Conservation (phyloP, 2,113 vertebrate genomes). For the Varanus salvator region DNA sequence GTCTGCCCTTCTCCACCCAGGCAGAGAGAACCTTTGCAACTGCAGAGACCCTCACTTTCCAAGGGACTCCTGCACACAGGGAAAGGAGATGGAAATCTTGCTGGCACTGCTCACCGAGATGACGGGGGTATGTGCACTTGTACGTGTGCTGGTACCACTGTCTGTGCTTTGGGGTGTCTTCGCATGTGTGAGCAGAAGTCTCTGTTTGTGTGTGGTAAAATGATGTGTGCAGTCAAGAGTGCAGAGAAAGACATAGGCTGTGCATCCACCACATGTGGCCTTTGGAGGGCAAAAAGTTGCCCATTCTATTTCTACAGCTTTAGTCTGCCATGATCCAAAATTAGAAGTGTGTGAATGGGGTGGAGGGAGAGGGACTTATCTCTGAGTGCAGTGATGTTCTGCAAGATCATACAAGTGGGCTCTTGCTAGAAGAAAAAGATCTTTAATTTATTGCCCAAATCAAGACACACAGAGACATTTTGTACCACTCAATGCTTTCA, state of each 20-base stretch:
- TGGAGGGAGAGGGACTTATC: not conserved
- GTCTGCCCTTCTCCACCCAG: not conserved
- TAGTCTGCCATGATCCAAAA: not conserved
- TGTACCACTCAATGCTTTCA: not conserved
- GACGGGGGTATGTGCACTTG: not conserved
- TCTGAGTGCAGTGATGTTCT: not conserved
- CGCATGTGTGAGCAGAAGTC: not conserved
- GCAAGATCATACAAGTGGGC: not conserved
- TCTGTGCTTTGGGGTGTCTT: not conserved
- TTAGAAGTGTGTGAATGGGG: not conserved
- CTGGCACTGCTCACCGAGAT: too few relatives aligned
- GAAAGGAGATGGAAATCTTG: not conserved
- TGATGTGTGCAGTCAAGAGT: too few relatives aligned
- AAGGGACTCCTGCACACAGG: not conserved
- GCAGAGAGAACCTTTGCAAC: not conserved
- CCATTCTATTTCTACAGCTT: not conserved
- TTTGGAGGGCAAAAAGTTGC: not conserved
- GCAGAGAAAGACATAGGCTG: too few relatives aligned
- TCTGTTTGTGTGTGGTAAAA: too few relatives aligned
- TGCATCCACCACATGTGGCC: not conserved
- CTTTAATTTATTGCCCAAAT: constrained; percentile 3
- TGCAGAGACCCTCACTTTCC: too few relatives aligned
- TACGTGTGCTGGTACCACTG: not conserved
- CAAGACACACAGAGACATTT: not conserved
- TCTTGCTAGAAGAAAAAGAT: not conserved